Percentiles rank a stretch among this genome's conserved stretches.
Conservation (phyloP, 2,888 invertebrate genomes). For the Drosophila subquinaria region DNA sequence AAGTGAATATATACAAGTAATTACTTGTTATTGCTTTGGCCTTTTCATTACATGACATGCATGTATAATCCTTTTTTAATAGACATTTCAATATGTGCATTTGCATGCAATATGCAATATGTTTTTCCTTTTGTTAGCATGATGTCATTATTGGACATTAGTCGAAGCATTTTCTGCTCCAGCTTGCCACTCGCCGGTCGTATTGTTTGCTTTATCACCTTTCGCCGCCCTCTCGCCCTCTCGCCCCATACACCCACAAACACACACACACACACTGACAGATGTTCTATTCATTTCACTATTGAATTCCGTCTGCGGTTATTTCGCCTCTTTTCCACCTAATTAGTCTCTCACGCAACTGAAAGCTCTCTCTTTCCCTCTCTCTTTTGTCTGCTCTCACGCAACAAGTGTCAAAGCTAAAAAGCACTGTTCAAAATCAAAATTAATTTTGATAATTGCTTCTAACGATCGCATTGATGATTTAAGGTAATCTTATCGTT, state of each 20-base stretch:
- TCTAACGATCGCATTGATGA: background rate
- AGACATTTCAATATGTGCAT: background rate
- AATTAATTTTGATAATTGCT: constrained; percentile 5
- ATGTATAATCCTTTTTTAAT: constrained; percentile 14
- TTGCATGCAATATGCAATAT: background rate
- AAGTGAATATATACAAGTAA: background rate
- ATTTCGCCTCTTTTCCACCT: background rate
- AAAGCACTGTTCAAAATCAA: constrained; percentile 5
- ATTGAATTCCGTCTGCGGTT: constrained; percentile 7
- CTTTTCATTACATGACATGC: background rate
- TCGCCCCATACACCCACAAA: constrained; percentile 10
- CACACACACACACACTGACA: constrained; percentile 16
- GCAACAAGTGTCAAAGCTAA: constrained; percentile 43
- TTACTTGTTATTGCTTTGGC: constrained; percentile 2
- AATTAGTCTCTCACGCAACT: constrained; percentile 27
- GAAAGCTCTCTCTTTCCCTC: constrained; percentile 8
- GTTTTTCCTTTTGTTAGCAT: constrained; percentile 16
- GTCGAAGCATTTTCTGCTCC: constrained; percentile 7
- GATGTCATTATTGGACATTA: constrained; percentile 40
- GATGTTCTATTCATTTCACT: constrained; percentile 26
- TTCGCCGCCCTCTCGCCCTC: constrained; percentile 17
- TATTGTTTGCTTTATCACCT: constrained; percentile 44
- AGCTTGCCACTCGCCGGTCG: constrained; percentile 45
- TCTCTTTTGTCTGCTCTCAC: background rate
- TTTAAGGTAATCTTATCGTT: constrained; percentile 37